These are phyloP conservation scores for Oncorhynchus mykiss DNA, from an alignment of 2,113 vertebrate genomes.

Conservation along the genomic window DNA sequence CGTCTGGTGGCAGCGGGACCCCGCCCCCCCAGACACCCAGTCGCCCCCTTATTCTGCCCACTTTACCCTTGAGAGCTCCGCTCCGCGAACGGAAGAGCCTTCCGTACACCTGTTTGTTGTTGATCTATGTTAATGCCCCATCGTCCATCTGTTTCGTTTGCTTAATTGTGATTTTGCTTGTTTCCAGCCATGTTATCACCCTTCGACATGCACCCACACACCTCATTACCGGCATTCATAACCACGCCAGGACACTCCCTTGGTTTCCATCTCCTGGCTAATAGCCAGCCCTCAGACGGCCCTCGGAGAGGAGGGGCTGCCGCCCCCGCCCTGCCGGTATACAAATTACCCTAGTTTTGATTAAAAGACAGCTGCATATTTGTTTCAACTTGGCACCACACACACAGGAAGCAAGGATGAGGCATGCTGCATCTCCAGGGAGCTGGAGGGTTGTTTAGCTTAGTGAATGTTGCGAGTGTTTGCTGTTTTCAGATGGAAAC, in stretches of 20 bases:
- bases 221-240: conserved; percentile 2
- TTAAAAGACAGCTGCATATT: conserved; percentile 69
- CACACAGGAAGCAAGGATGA: conserved; percentile 3
- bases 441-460: conserved; percentile 55
- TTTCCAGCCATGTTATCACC: conserved; percentile 2
- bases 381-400: conserved; percentile 54
- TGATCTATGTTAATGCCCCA: conserved; percentile 55
- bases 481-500: conserved; percentile 44
- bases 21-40: background rate
- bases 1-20: background rate
- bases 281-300: conserved; percentile 45
- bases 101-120: conserved; percentile 51
- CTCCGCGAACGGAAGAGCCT: conserved; percentile 19
- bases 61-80: conserved; percentile 54
- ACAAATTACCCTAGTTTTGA: conserved; percentile 72
- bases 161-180: conserved; percentile 51
- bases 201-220: conserved; percentile 18
- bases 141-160: conserved; percentile 61
- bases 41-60: conserved; percentile 10
- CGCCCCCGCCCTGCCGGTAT: conserved; percentile 30
- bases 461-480: conserved; percentile 48
- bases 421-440: conserved; percentile 54
- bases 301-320: conserved; percentile 29
- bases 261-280: conserved; percentile 44
- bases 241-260: conserved; percentile 14